Conservation (phyloP, 2,797 vertebrate genomes). For the Serranus cabrilla region DNA sequence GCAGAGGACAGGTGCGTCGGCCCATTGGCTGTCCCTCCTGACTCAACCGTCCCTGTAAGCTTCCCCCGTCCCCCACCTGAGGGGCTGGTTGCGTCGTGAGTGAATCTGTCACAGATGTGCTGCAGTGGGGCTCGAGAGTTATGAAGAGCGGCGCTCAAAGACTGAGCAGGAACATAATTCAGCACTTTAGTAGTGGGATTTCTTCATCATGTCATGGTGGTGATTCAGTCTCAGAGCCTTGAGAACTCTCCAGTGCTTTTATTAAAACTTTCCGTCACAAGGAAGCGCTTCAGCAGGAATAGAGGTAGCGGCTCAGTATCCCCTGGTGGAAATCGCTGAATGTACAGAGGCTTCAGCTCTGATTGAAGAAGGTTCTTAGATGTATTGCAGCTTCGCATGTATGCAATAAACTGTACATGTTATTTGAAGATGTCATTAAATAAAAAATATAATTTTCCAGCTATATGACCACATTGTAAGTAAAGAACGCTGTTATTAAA, state of each 20-base stretch:
- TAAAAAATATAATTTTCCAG: conserved; percentile 16
- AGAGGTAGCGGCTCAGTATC: conserved; percentile 24
- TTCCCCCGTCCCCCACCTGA: not conserved
- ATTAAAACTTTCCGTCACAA: conserved; percentile 59
- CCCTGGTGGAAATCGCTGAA: conserved; percentile 29
- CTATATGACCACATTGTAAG: not conserved
- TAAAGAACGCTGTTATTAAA: conserved; percentile 4
- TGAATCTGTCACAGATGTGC: conserved; percentile 48
- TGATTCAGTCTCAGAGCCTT: conserved; percentile 50
- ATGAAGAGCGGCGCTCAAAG: conserved; percentile 40
- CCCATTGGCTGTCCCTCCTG: conserved; percentile 37
- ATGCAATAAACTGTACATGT: not conserved
- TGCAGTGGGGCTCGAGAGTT: conserved; percentile 24
- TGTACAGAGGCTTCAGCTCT: conserved; percentile 16
- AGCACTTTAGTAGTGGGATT: conserved; percentile 48
- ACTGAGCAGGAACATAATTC: conserved; percentile 56
- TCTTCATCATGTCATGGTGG: conserved; percentile 55
- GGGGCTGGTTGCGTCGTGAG: conserved; percentile 16
- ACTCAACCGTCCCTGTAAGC: conserved; percentile 47
- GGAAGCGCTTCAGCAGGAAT: conserved; percentile 20
- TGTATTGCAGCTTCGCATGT: not conserved
- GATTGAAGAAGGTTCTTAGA: not conserved
- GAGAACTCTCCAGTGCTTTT: conserved; percentile 46
- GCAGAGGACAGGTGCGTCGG: conserved; percentile 18
- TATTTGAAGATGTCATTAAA: not conserved